These are phyloP conservation scores for Melinaea marsaeus DNA, from an alignment of 2,888 invertebrate species.

Conservation along the genomic window DNA sequence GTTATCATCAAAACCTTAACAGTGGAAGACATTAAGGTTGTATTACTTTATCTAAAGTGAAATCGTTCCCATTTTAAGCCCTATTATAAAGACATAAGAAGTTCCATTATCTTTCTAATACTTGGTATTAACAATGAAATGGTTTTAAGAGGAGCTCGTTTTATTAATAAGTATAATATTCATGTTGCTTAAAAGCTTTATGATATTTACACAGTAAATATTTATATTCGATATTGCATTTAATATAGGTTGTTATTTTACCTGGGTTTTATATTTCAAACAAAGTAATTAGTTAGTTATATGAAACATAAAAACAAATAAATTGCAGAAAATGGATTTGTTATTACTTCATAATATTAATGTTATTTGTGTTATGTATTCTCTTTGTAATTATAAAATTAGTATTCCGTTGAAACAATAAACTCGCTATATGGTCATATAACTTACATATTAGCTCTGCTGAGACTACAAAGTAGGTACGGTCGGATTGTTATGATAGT, in stretches of 20 bases:
- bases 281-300: too few species aligned
- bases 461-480: neutral
- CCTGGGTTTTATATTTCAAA: neutral
- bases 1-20: conserved; percentile 7
- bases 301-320: too few species aligned
- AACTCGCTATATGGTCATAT: neutral
- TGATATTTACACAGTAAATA: neutral
- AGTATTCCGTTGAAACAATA: neutral
- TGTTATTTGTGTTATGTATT: neutral
- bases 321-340: too few species aligned
- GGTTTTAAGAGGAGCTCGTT: conserved; percentile 1
- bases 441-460: neutral
- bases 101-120: conserved; percentile 4
- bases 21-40: conserved; percentile 5
- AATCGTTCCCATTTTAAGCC: conserved; percentile 5
- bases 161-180: conserved; percentile 1
- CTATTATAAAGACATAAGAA: conserved; percentile 7
- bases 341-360: neutral
- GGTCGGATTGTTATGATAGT: neutral
- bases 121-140: conserved; percentile 2
- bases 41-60: conserved; percentile 5
- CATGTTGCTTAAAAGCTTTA: neutral
- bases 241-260: neutral
- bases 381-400: neutral
- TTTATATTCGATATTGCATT: neutral